Conservation (phyloP, 1,140 invertebrate genomes). For the Euwallacea fornicatus region DNA sequence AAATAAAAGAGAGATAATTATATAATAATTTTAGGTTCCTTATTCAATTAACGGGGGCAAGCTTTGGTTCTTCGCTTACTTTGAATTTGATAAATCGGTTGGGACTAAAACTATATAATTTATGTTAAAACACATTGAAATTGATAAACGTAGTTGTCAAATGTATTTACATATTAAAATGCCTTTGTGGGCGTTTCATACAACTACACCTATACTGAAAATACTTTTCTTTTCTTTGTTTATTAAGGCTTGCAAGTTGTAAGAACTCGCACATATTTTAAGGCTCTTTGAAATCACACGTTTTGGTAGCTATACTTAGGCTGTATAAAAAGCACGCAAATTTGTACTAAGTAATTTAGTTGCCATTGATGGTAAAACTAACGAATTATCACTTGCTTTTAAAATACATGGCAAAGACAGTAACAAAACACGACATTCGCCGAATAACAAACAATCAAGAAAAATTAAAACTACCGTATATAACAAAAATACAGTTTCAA, state of each 20-base stretch:
- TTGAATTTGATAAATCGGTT: too few species aligned
- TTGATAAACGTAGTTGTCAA: not conserved
- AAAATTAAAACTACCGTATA: not conserved
- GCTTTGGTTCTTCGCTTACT: not conserved
- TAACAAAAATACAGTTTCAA: not conserved
- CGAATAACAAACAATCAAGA: not conserved
- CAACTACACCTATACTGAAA: conserved; percentile 8
- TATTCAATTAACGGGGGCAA: not conserved
- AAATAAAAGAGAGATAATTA: conserved; percentile 2
- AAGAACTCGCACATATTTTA: conserved; percentile 1
- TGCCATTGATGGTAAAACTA: not conserved
- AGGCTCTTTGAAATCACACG: not conserved
- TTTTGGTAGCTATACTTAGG: not conserved
- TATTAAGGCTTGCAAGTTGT: not conserved
- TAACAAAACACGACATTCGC: not conserved
- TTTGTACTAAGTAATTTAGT: conserved; percentile 40
- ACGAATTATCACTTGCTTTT: too few species aligned
- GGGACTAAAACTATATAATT: too few species aligned
- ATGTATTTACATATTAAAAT: too few species aligned
- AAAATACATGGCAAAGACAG: not conserved
- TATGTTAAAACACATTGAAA: conserved; percentile 34
- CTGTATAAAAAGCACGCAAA: conserved; percentile 39
- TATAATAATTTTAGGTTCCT: not conserved
- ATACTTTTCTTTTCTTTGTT: not conserved
- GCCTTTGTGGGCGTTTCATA: not conserved